These are phyloP conservation scores for Hemicordylus capensis DNA, from an alignment of 2,113 vertebrate species.

Conservation along the genomic window DNA sequence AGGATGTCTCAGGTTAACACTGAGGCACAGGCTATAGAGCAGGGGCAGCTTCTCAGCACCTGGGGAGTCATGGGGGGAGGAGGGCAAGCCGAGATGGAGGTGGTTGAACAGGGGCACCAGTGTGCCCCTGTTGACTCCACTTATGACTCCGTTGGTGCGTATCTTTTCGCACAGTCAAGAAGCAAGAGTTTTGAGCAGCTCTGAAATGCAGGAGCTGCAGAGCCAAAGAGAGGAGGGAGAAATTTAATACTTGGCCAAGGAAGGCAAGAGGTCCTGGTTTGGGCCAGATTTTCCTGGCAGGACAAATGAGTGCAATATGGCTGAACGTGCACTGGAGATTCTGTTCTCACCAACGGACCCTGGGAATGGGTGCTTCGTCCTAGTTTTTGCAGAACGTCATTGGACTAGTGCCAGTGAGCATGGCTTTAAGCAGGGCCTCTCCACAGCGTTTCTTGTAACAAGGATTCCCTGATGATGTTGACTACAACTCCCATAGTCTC, in stretches of 20 bases:
- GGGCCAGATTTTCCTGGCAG: not conserved
- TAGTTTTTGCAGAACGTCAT: accelerated
- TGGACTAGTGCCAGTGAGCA: not conserved
- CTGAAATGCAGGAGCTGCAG: not conserved
- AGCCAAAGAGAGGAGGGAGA: not conserved
- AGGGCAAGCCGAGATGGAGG: not conserved
- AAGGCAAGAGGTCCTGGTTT: constrained; percentile 29
- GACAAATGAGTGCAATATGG: not conserved
- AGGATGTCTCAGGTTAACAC: no score
- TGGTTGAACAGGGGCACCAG: no score
- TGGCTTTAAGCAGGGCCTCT: not conserved
- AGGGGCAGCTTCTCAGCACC: not conserved
- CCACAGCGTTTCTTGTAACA: no score
- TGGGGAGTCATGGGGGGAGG: not conserved
- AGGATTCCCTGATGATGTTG: no score
- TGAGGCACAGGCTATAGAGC: not conserved
- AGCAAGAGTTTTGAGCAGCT: not conserved
- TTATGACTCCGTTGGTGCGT: no score
- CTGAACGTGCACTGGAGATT: constrained; percentile 7
- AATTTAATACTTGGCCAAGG: constrained; percentile 35
- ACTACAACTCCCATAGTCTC: no score
- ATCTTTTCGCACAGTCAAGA: not conserved
- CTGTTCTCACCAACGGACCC: not conserved
- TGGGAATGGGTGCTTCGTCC: not conserved
- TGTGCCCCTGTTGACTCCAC: no score